Conservation (phyloP, 2,113 vertebrate genomes). For the Tapirus terrestris region DNA sequence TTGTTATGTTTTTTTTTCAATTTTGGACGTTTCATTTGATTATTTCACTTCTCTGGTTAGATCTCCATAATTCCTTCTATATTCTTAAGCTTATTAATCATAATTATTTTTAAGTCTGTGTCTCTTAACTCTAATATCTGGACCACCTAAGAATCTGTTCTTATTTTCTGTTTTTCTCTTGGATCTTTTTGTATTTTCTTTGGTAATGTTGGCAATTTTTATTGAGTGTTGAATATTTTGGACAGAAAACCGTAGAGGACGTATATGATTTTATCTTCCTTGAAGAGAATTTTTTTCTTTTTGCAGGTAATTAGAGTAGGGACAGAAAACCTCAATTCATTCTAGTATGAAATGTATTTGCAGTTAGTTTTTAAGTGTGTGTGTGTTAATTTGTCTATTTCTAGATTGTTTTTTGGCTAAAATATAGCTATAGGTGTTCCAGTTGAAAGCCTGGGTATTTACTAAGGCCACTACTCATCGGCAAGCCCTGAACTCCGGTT, state of each 20-base stretch:
- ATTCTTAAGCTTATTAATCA: not conserved
- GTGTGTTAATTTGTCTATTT: not conserved
- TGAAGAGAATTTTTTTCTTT: not conserved
- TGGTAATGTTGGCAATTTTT: not conserved
- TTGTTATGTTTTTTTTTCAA: not conserved
- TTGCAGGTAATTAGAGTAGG: not conserved
- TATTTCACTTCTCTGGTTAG: not conserved
- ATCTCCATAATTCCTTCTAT: not conserved
- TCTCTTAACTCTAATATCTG: not conserved
- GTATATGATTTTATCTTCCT: not conserved
- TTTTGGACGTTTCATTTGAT: not conserved
- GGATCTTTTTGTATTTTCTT: not conserved
- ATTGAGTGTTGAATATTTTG: not conserved
- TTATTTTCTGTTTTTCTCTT: not conserved
- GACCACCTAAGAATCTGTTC: not conserved
- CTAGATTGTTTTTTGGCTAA: not conserved
- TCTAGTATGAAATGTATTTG: not conserved
- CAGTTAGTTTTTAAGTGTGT: not conserved
- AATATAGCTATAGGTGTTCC: not conserved
- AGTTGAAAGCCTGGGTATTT: not conserved
- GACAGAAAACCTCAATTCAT: not conserved
- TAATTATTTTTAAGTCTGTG: not conserved
- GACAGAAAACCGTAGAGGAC: not conserved
- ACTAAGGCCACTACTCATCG: not conserved
- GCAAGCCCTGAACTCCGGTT: not conserved